Conservation (phyloP, 1,140 invertebrate genomes). For the Heterodera schachtii region DNA sequence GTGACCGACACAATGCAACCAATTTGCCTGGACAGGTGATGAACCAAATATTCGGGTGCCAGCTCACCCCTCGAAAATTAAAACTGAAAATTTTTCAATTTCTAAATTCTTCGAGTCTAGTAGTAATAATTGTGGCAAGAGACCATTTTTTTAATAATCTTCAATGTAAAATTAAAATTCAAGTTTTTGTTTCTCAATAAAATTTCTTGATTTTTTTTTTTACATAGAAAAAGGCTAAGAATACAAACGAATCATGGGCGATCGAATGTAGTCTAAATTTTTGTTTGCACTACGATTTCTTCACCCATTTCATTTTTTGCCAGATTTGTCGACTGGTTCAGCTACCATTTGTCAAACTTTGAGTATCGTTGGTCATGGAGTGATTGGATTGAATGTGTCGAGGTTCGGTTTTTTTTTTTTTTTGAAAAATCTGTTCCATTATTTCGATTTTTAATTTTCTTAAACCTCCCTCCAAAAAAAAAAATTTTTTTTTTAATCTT, state of each 20-base stretch:
- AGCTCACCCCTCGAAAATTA: too few relatives aligned
- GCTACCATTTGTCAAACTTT: constrained; percentile 98
- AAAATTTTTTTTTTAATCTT: too few relatives aligned
- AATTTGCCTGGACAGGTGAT: constrained; percentile 85
- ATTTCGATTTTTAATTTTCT: constrained; percentile 72
- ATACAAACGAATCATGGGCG: too few relatives aligned
- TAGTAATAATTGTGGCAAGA: constrained; percentile 17
- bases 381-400: constrained; percentile 68
- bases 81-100: too few relatives aligned
- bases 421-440: not conserved
- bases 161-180: too few relatives aligned
- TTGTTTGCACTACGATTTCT: constrained; percentile 24
- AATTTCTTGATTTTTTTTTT: too few relatives aligned
- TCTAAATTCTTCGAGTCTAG: not conserved
- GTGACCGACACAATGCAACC: constrained; percentile 95
- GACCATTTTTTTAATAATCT: too few relatives aligned
- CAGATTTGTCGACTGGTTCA: constrained; percentile 92
- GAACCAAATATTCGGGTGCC: not conserved
- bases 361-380: constrained; percentile 97
- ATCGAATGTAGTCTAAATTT: not conserved
- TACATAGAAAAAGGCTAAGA: too few relatives aligned
- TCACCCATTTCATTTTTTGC: constrained; percentile 23
- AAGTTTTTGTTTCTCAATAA: too few relatives aligned
- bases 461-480: too few relatives aligned
- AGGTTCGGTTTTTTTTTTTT: constrained; percentile 40